These are phyloP conservation scores for Nibea albiflora DNA, from an alignment of 2,113 vertebrate genomes.

Conservation along the genomic window DNA sequence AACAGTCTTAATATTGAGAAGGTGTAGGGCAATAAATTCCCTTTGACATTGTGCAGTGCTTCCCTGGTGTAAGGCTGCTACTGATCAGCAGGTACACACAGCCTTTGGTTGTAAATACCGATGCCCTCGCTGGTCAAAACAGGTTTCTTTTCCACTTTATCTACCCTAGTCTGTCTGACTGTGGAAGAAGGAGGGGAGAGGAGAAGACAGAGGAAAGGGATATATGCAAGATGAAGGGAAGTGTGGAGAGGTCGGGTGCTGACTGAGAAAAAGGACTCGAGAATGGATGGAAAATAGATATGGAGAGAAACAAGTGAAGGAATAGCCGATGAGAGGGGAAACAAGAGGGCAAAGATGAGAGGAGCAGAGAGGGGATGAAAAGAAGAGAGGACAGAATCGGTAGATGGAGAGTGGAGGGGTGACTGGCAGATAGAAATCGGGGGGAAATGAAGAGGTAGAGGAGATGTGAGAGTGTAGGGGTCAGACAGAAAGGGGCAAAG, in stretches of 20 bases:
- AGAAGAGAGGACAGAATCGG: constrained; percentile 27
- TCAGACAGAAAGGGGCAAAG: constrained; percentile 32
- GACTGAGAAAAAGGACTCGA: constrained; percentile 13
- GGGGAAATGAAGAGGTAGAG: constrained; percentile 32
- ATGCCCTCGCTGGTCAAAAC: constrained; percentile 55
- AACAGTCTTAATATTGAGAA: constrained; percentile 67
- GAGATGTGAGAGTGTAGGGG: constrained; percentile 33
- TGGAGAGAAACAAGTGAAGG: constrained; percentile 35
- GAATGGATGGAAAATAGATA: background rate
- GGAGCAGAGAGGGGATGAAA: constrained; percentile 46
- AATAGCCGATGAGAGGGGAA: constrained; percentile 29
- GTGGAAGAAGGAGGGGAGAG: constrained; percentile 3
- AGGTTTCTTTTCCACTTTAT: constrained; percentile 60
- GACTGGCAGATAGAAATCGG: constrained; percentile 28
- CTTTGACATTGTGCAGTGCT: constrained; percentile 61
- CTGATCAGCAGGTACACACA: constrained; percentile 64
- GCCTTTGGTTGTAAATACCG: constrained; percentile 68
- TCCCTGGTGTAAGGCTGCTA: constrained; percentile 46
- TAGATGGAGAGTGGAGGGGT: constrained; percentile 36
- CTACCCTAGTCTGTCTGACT: constrained; percentile 39
- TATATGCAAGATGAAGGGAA: constrained; percentile 25
- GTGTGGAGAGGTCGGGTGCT: background rate
- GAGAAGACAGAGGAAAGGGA: constrained; percentile 16
- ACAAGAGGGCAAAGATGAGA: constrained; percentile 46
- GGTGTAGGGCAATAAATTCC: constrained; percentile 65